Conservation (phyloP, 1,140 invertebrate species). For the Pseudomyrmex pallidus region DNA sequence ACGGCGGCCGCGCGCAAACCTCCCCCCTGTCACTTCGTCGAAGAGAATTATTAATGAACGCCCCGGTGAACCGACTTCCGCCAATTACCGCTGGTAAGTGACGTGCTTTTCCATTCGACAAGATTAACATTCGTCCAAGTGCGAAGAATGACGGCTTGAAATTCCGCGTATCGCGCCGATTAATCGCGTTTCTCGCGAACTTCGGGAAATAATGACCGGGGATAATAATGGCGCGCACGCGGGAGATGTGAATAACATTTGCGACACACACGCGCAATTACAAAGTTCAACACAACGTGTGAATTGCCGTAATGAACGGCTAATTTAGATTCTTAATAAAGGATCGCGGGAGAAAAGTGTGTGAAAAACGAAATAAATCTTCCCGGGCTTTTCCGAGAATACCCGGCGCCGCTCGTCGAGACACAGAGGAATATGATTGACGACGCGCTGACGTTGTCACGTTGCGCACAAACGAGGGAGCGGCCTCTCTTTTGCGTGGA, state of each 20-base stretch:
- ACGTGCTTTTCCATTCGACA: constrained; percentile 16
- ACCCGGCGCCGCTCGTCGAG: constrained; percentile 19
- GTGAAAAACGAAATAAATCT: constrained; percentile 7
- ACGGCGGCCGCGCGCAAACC: background rate
- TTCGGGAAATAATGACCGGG: background rate
- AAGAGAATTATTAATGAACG: constrained; percentile 55
- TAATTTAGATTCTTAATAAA: constrained; percentile 17
- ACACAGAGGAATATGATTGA: constrained; percentile 50
- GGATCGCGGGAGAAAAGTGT: background rate
- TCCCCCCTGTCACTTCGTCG: constrained; percentile 8
- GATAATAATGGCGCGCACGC: background rate
- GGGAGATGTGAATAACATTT: background rate
- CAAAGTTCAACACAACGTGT: background rate
- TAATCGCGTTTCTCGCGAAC: constrained; percentile 19
- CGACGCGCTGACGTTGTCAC: constrained; percentile 53
- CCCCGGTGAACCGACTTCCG: constrained; percentile 24
- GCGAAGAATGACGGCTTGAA: background rate
- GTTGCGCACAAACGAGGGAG: constrained; percentile 27
- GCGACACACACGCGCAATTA: background rate
- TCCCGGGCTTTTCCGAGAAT: constrained; percentile 33
- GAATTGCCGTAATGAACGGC: background rate
- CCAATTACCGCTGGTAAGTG: constrained; percentile 43
- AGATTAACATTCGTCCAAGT: constrained; percentile 23
- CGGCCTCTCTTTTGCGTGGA: constrained; percentile 10
- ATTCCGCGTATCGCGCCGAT: constrained; percentile 36